Base-by-base conservation (phyloP, 2,113 vertebrate genomes). In the Lanius collurio region DNA sequence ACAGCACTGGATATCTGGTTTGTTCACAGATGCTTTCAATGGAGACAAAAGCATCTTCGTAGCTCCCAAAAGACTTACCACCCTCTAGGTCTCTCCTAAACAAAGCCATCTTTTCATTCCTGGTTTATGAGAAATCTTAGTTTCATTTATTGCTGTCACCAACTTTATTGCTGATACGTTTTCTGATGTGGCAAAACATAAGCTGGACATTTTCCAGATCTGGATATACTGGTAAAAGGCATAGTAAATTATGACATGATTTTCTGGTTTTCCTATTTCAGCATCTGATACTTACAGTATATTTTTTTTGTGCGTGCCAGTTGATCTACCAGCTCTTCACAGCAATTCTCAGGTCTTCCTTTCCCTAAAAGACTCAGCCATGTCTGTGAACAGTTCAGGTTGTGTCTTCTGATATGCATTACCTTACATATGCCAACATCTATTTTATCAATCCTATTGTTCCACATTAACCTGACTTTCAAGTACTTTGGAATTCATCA, bases 1-100 rank as follows among this genome's bases (percentile, higher is more conserved):
- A 1, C 5, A 1, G 28, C 9, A 1, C 1, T 77, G 57, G 11
- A 12, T 69, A 24, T 14, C 56, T 47, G 70, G 7, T 16, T 62
- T 69, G 60, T 27, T 74, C 78, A 57, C 30, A 56, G 52, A 4
- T 1, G 1, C 42, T 67, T 80, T 60, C 39, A 31, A 4, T 10
- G 10, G 19, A 67, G 31, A 22, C 31, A 67, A 76, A 78, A 15
- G 44, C 21, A 76, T 21, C 27, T 83, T 46, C 12, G 1, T 13
- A 52, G 30, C 28, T 73, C 49, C 35, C 35, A 39, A 23, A 44
- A 39, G n/a, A 44, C 39, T 44, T 52, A 2, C 5, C 37, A 69
- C 20, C 6, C 13, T 37, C 35, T 33, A 55, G 37, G 23, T 49
- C 15, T 70, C 65, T 64, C 35, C 60, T 59, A 42, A 50, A 68